These are phyloP conservation scores for Phymastichus coffea DNA, from an alignment of 1,140 invertebrate genomes.

Conservation along the genomic window DNA sequence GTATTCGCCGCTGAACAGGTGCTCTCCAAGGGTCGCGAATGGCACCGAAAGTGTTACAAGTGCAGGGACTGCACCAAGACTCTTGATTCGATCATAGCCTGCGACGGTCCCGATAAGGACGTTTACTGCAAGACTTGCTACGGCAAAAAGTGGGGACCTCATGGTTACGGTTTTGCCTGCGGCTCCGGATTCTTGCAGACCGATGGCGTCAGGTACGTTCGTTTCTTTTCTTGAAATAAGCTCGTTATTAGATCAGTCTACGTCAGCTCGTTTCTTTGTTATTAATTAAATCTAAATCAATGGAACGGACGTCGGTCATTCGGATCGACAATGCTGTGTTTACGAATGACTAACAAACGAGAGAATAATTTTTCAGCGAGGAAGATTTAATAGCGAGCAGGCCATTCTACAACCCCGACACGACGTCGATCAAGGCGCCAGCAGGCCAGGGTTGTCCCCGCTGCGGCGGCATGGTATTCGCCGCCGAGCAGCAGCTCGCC, in stretches of 20 bases:
- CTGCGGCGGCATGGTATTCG: slow-evolving; percentile 90
- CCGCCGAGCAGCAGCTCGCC: slow-evolving; percentile 90
- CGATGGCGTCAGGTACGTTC: slow-evolving; percentile 78
- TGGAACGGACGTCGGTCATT: too few species aligned
- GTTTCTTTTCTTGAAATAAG: background rate
- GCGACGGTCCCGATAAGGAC: slow-evolving; percentile 85
- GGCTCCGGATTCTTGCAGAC: slow-evolving; percentile 92
- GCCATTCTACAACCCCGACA: slow-evolving; percentile 81
- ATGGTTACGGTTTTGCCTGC: slow-evolving; percentile 92
- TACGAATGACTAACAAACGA: too few species aligned
- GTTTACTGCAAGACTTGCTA: slow-evolving; percentile 94
- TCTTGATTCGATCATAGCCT: slow-evolving; percentile 90
- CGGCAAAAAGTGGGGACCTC: slow-evolving; percentile 90
- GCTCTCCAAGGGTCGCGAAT: slow-evolving; percentile 84
- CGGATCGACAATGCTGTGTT: too few species aligned
- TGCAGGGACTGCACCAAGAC: slow-evolving; percentile 91
- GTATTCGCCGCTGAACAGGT: slow-evolving; percentile 91
- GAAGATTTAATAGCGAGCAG: slow-evolving; percentile 75
- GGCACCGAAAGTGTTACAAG: slow-evolving; percentile 98
- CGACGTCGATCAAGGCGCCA: slow-evolving; percentile 83
- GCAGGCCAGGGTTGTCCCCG: slow-evolving; percentile 86
- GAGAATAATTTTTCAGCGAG: too few species aligned
- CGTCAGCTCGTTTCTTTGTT: too few species aligned
- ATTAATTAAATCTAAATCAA: too few species aligned
- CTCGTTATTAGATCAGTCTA: too few species aligned